Percentiles rank a stretch among this genome's conserved stretches.
Conservation (phyloP, 2,888 invertebrate genomes). For the Dicyrtomina minuta region DNA sequence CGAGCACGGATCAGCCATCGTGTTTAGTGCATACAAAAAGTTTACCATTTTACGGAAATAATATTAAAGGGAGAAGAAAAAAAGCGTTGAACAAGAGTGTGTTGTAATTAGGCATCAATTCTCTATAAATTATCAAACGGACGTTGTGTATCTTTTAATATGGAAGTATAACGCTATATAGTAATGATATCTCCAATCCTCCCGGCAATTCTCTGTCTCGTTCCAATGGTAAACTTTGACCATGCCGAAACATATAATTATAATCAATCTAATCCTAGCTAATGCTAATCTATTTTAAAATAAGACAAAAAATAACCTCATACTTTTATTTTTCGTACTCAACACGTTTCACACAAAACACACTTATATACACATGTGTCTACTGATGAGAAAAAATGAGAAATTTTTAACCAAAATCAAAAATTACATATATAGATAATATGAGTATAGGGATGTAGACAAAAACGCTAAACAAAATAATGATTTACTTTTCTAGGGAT, state of each 20-base stretch:
- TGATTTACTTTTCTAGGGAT: too few relatives aligned
- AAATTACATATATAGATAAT: not conserved
- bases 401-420: not conserved
- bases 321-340: conserved; percentile 21
- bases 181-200: not conserved
- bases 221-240: not conserved
- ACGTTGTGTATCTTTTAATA: too few relatives aligned
- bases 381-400: not conserved
- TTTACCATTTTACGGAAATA: too few relatives aligned
- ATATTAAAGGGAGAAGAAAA: not conserved
- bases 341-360: conserved; percentile 8
- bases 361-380: not conserved
- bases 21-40: too few relatives aligned
- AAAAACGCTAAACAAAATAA: not conserved
- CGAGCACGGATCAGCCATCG: too few relatives aligned
- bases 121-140: too few relatives aligned
- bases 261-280: not conserved
- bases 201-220: too few relatives aligned
- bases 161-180: not conserved
- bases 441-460: not conserved
- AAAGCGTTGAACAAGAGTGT: not conserved
- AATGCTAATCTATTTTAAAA: not conserved
- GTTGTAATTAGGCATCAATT: too few relatives aligned
- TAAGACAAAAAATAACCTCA: conserved; percentile 6
- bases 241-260: not conserved